These are phyloP conservation scores for Drosophila nasuta DNA, from an alignment of 1,140 invertebrate species.

Conservation along the genomic window DNA sequence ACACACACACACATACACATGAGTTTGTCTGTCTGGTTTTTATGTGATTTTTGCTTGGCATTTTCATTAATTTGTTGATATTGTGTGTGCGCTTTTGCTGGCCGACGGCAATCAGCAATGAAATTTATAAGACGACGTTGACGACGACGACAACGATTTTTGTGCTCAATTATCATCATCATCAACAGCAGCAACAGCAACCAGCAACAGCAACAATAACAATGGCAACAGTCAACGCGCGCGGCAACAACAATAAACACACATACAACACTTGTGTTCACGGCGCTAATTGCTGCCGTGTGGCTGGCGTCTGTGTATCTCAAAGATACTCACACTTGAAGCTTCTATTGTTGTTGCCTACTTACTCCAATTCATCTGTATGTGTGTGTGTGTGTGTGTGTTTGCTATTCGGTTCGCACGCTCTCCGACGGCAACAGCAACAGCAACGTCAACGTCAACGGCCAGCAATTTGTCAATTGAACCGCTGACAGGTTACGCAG, in stretches of 20 bases:
- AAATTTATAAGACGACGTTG: constrained; percentile 69
- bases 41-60: constrained; percentile 69
- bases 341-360: constrained; percentile 42
- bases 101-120: constrained; percentile 75
- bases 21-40: constrained; percentile 39
- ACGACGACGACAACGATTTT: constrained; percentile 54
- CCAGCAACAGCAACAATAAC: constrained; percentile 27
- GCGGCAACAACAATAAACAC: constrained; percentile 9
- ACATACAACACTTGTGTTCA: constrained; percentile 44
- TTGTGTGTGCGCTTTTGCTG: constrained; percentile 50
- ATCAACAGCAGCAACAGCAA: constrained; percentile 20
- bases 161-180: constrained; percentile 63
- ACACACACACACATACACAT: constrained; percentile 18
- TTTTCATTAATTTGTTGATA: constrained; percentile 75
- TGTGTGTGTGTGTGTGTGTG: background rate
- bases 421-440: constrained; percentile 27
- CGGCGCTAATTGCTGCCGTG: constrained; percentile 74
- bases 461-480: constrained; percentile 71
- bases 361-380: constrained; percentile 22
- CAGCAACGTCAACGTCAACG: constrained; percentile 1
- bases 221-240: constrained; percentile 1
- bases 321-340: constrained; percentile 49
- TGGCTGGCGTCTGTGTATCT: constrained; percentile 61
- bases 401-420: constrained; percentile 66
- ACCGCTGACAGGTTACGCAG: constrained; percentile 74